A percentile compares a stretch with the other conserved stretches of the same genome.
Evolutionary conservation across 2,888 invertebrate genomes (phyloP).

Genomic region (Ceramica pisi): DNA sequence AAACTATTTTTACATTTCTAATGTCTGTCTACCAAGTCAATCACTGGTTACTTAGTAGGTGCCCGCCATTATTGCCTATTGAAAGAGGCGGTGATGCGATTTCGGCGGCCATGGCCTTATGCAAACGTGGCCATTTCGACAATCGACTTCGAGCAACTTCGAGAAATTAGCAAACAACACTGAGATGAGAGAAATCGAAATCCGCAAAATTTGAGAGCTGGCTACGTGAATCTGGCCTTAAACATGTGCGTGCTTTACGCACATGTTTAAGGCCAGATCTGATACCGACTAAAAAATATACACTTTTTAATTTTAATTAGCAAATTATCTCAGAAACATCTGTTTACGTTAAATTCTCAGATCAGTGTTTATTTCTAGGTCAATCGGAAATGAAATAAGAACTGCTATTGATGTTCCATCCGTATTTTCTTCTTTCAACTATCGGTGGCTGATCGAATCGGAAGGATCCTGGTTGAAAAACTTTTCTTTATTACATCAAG

Average conservation of each 20-base stretch:
- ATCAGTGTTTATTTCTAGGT: conserved; percentile 11
- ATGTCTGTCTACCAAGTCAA: conserved; percentile 33
- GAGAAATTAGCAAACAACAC: conserved; percentile 69
- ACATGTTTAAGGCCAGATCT: conserved; percentile 12
- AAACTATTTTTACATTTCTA: conserved; percentile 23
- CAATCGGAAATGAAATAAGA: conserved; percentile 31
- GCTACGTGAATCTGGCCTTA: background rate
- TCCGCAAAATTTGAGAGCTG: conserved; percentile 21
- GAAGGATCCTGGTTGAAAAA: conserved; percentile 4
- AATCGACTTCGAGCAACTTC: conserved; percentile 62
- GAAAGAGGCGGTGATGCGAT: conserved; percentile 68
- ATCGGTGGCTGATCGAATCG: background rate
- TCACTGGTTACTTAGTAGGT: conserved; percentile 62
- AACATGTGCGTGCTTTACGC: no score
- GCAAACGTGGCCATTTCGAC: conserved; percentile 73
- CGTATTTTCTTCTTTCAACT: conserved; percentile 5
- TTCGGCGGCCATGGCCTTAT: conserved; percentile 75
- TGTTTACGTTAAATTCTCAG: conserved; percentile 2
- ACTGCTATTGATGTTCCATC: conserved; percentile 5
- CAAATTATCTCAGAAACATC: conserved; percentile 2
- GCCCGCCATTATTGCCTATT: conserved; percentile 65
- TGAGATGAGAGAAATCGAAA: conserved; percentile 62
- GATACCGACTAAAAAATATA: background rate
- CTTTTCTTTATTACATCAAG: conserved; percentile 13
- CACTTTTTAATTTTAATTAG: background rate